Percentiles rank a stretch among this genome's conserved stretches.
Evolutionary conservation across 1,140 invertebrate species (phyloP).

Genomic region (Psix sp.): DNA sequence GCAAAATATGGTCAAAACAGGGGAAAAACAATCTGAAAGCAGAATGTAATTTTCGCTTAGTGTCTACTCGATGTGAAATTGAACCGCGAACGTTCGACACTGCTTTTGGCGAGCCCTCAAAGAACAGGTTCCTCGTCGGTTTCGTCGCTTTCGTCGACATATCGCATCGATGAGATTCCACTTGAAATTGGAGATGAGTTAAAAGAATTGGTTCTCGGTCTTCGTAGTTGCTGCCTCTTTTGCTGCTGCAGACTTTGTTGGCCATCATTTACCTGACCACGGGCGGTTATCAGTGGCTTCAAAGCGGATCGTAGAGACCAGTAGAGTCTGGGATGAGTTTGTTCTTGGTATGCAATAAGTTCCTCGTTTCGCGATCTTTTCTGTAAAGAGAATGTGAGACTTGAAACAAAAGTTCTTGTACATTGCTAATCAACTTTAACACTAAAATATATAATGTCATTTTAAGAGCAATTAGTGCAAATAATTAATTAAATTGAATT

Average conservation of each 20-base stretch:
- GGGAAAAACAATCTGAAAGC: background rate
- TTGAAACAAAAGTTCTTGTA: too few relatives aligned
- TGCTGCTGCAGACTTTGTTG: slow-evolving; percentile 42
- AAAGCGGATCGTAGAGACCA: slow-evolving; percentile 83
- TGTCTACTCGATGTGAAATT: slow-evolving; percentile 20
- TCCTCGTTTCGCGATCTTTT: slow-evolving; percentile 84
- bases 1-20: slow-evolving; percentile 3
- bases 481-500: too few relatives aligned
- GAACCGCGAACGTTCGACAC: slow-evolving; percentile 10
- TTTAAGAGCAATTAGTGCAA: too few relatives aligned
- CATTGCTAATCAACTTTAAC: too few relatives aligned
- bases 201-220: slow-evolving; percentile 64
- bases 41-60: slow-evolving; percentile 1
- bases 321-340: slow-evolving; percentile 85
- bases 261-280: slow-evolving; percentile 48
- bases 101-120: slow-evolving; percentile 53
- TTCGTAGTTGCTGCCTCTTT: slow-evolving; percentile 60
- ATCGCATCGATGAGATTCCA: slow-evolving; percentile 29
- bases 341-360: slow-evolving; percentile 85
- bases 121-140: slow-evolving; percentile 73
- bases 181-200: slow-evolving; percentile 51
- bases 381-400: slow-evolving; percentile 68
- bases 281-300: slow-evolving; percentile 81
- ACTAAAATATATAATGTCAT: too few relatives aligned
- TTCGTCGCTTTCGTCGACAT: slow-evolving; percentile 68